Percentiles rank a stretch among this genome's conserved stretches.
Conservation (phyloP, 1,140 invertebrate genomes). For the Lethrus apterus region DNA sequence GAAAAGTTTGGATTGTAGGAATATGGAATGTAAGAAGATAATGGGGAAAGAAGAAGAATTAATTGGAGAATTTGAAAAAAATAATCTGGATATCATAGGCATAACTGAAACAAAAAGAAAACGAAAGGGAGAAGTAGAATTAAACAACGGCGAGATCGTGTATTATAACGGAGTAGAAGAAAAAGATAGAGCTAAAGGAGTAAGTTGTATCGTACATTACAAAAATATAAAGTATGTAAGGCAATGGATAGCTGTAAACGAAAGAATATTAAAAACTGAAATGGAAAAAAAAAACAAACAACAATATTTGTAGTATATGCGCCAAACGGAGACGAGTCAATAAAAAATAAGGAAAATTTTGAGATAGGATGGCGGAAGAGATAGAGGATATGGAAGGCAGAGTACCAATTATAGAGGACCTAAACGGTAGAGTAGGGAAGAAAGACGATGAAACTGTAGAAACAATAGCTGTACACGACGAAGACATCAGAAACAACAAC, state of each 20-base stretch:
- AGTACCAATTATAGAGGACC: not conserved
- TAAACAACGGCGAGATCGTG: not conserved
- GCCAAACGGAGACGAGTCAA: conserved; percentile 4
- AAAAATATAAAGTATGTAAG: not conserved
- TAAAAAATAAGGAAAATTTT: conserved; percentile 2
- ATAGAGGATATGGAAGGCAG: not conserved
- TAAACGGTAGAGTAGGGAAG: conserved; percentile 10
- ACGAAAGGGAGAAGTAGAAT: conserved; percentile 1
- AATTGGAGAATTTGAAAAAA: not conserved
- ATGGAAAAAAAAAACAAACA: conserved; percentile 7
- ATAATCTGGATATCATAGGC: not conserved
- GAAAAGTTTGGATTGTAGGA: conserved; percentile 2
- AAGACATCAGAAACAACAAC: conserved; percentile 13
- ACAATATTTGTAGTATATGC: conserved; percentile 10
- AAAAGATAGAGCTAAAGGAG: not conserved
- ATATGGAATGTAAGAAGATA: conserved; percentile 9
- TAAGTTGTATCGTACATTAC: conserved; percentile 1
- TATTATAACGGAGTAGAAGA: not conserved
- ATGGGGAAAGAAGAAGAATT: conserved; percentile 3
- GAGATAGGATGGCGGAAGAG: not conserved
- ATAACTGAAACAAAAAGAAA: conserved; percentile 10
- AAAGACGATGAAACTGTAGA: conserved; percentile 1
- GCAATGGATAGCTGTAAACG: not conserved
- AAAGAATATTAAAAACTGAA: conserved; percentile 8
- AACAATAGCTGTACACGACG: conserved; percentile 3